A percentile compares a stretch with the other conserved stretches of the same genome.
These are phyloP conservation scores for Blennius ocellaris DNA, from an alignment of 2,113 vertebrate species.

Conservation along the genomic window DNA sequence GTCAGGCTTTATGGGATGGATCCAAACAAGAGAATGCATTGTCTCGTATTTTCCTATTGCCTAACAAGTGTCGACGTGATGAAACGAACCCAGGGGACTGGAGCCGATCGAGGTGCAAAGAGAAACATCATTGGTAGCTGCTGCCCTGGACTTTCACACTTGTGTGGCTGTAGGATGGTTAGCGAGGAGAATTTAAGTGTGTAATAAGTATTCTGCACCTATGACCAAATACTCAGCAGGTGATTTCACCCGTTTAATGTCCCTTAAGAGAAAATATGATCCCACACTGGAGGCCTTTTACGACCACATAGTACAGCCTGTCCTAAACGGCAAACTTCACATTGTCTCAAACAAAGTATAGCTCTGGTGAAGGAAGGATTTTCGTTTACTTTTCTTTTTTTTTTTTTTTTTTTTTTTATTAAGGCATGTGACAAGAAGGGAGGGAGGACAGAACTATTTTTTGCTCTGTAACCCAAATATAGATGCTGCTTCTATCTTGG, in stretches of 20 bases:
- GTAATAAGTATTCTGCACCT: too few species aligned
- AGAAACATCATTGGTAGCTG: too few species aligned
- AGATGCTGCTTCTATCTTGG: slow-evolving; percentile 71
- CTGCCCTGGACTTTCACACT: too few species aligned
- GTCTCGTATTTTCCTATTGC: not conserved
- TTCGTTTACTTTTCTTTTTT: not conserved
- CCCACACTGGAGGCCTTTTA: slow-evolving; percentile 2
- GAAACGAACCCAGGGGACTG: not conserved
- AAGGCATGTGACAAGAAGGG: slow-evolving; percentile 15
- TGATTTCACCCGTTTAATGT: slow-evolving; percentile 9
- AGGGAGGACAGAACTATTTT: slow-evolving; percentile 53
- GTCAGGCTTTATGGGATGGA: not conserved
- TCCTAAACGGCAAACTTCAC: slow-evolving; percentile 25
- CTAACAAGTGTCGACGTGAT: not conserved
- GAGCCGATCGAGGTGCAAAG: not conserved
- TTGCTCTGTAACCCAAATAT: slow-evolving; percentile 66
- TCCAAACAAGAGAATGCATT: slow-evolving; percentile 31
- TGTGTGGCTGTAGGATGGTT: too few species aligned
- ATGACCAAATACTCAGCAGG: slow-evolving; percentile 6
- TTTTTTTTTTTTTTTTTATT: slow-evolving; percentile 32
- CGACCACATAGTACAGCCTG: slow-evolving; percentile 3
- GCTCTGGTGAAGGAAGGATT: slow-evolving; percentile 13
- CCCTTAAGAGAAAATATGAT: not conserved
- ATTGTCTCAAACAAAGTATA: slow-evolving; percentile 12
- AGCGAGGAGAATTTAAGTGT: too few species aligned